Conservation (phyloP, 2,797 vertebrate genomes). For the Tokudaia muenninki region DNA sequence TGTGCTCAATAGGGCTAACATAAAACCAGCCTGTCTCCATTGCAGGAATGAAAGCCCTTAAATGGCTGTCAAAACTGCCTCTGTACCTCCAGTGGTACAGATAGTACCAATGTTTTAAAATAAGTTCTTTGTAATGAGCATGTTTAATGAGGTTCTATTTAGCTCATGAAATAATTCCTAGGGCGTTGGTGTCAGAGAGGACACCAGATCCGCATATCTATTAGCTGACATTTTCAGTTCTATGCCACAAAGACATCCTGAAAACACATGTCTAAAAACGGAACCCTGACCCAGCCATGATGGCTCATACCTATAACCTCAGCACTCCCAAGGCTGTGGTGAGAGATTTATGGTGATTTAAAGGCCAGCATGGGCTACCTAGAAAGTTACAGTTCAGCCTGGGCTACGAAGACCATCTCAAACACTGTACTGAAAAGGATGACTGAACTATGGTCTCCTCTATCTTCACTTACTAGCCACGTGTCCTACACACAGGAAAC, state of each 20-base stretch:
- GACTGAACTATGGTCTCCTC: not conserved
- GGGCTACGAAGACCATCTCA: not conserved
- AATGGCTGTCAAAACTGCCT: slow-evolving; percentile 57
- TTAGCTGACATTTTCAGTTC: not conserved
- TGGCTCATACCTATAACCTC: not conserved
- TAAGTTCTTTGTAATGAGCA: slow-evolving; percentile 56
- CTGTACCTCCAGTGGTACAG: slow-evolving; percentile 30
- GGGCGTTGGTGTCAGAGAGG: slow-evolving; percentile 37
- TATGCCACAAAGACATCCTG: not conserved
- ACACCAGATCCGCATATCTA: not conserved
- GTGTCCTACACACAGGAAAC: not conserved
- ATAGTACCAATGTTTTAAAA: slow-evolving; percentile 64
- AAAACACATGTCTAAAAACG: not conserved
- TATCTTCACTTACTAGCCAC: not conserved
- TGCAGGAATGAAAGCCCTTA: slow-evolving; percentile 53
- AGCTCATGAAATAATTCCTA: slow-evolving; percentile 53
- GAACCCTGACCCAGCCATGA: not conserved
- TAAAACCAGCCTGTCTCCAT: slow-evolving; percentile 41
- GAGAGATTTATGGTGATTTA: not conserved
- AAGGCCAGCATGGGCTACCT: not conserved
- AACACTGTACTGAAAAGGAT: not conserved
- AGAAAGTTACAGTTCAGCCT: not conserved
- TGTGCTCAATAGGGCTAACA: slow-evolving; percentile 36
- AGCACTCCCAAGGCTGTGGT: not conserved
- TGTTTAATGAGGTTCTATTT: slow-evolving; percentile 66